Base-by-base conservation (phyloP, 2,888 invertebrate species). In the Coecobrya sp. region DNA sequence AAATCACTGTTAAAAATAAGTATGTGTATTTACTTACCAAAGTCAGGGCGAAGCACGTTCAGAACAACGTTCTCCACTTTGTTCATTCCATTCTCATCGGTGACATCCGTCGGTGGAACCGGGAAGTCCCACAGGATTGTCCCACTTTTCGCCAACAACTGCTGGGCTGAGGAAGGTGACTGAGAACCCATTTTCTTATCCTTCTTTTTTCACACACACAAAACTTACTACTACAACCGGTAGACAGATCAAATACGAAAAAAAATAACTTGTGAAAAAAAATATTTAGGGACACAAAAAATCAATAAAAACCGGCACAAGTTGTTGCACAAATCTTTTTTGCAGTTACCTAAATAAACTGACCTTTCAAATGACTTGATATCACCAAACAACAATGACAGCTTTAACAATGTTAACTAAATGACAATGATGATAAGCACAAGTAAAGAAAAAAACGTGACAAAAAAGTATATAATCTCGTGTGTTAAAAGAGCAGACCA, bases 101-200 rank as follows among this genome's bases (percentile, higher is more conserved):
- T 76, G 90, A 91, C 91, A 91, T 91, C 85, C 70, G 73, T 59
- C 27, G 91, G 87, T 30, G 85, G 49, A 52, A 91, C 88, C 42
- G 93, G 91, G 70, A 93, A 93, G 86, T 93, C 93, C 16, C 91
- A 86, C 36, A 93, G 86, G 36, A 91, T 84, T 0, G 91, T 87
- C 7, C 93, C 93, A 59, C 91, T 91, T 65, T 91, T 91, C 1
- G 86, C 85, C 49, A 86, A 19, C 27, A 79, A 49, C 45, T 85
- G 68, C 10, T 16, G 27, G 3, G 16, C 81, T 79, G 11, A 10
- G 27, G n/a, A 5, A 5, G 70, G 1, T 42, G n/a, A 16, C 62
- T 76, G 79, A 25, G 91, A 86, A 52, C 86, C 65, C 88, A 89
- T 89, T 68, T 88, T 92, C 30, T 1, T 19, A 10, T 36, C 36